Percentiles rank a stretch among this genome's conserved stretches.
phyloP scores from a whole-genome alignment of 2,888 invertebrate species.

The Nomada flava region DNA sequence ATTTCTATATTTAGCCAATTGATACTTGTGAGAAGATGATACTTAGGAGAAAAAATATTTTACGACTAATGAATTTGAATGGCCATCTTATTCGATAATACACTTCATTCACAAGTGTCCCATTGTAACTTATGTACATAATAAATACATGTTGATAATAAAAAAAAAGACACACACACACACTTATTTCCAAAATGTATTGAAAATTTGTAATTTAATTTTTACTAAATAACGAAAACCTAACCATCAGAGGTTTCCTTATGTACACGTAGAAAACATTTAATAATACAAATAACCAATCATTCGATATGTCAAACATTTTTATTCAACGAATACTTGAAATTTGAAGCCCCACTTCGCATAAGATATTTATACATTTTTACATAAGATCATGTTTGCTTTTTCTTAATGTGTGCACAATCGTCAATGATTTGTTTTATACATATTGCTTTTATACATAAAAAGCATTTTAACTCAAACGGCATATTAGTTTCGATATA shows the following conservation, averaged over 20 bases:
- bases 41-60: constrained; percentile 52
- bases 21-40: constrained; percentile 57
- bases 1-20: constrained; percentile 49
- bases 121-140: constrained; percentile 73
- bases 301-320: constrained; percentile 36
- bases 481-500: too few relatives aligned
- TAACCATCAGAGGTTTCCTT: not conserved
- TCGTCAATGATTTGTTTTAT: constrained; percentile 49
- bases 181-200: constrained; percentile 49
- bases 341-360: constrained; percentile 52
- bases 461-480: constrained; percentile 37
- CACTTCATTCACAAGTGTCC: constrained; percentile 69
- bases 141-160: constrained; percentile 71
- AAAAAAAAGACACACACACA: constrained; percentile 36
- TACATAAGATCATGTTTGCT: constrained; percentile 63
- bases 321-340: constrained; percentile 60
- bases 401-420: constrained; percentile 52
- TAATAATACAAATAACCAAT: constrained; percentile 24
- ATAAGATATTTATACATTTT: constrained; percentile 65
- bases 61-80: constrained; percentile 43
- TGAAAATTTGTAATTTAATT: constrained; percentile 19
- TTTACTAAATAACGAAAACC: constrained; percentile 4
- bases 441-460: constrained; percentile 48
- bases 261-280: constrained; percentile 7
- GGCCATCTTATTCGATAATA: constrained; percentile 53